Conservation (phyloP, 2,888 invertebrate genomes). For the Drosophila heteroneura region DNA sequence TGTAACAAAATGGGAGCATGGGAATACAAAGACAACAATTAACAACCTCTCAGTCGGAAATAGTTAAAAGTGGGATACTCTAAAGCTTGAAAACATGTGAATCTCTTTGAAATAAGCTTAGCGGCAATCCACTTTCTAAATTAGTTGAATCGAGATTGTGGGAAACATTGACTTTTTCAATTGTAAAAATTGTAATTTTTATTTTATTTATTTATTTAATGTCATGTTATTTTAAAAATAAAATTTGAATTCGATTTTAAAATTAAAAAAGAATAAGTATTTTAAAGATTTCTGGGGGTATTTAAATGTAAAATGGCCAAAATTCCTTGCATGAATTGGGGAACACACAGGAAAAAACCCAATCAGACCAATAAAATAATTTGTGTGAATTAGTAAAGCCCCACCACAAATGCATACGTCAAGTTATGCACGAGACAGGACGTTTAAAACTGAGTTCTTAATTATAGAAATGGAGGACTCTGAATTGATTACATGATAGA, state of each 20-base stretch:
- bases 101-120: neutral
- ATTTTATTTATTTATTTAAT: neutral
- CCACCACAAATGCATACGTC: neutral
- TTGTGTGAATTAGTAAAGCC: neutral
- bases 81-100: neutral
- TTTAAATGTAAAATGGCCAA: neutral
- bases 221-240: neutral
- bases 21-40: neutral
- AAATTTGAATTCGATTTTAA: neutral
- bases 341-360: neutral
- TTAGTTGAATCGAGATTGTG: neutral
- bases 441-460: neutral
- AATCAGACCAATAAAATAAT: neutral
- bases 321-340: neutral
- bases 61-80: neutral
- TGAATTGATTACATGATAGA: neutral
- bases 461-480: neutral
- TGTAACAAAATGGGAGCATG: conserved; percentile 19
- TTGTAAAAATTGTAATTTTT: neutral
- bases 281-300: neutral
- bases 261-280: neutral
- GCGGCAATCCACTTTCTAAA: neutral
- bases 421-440: neutral
- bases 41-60: neutral
- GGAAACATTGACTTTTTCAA: neutral